Conservation (phyloP, 2,888 invertebrate species). For the Mesoligia furuncula region DNA sequence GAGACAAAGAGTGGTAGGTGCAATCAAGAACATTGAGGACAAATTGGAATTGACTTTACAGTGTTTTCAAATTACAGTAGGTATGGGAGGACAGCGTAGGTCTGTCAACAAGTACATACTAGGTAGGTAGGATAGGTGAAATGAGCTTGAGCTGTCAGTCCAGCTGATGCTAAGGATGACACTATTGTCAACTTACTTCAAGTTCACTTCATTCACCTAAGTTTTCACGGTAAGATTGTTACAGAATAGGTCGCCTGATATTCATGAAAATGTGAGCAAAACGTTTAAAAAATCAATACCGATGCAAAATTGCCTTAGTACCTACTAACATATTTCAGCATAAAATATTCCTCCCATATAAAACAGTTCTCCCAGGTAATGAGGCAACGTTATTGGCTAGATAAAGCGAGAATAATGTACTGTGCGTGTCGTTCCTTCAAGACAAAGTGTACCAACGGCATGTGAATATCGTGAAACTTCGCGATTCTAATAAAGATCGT, state of each 20-base stretch:
- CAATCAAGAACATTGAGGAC: too few relatives aligned
- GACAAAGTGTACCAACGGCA: slow-evolving; percentile 32
- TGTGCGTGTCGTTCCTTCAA: slow-evolving; percentile 53
- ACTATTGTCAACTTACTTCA: not conserved
- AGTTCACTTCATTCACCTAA: not conserved
- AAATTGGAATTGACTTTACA: too few relatives aligned
- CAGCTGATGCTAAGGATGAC: too few relatives aligned
- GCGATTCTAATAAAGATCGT: slow-evolving; percentile 72
- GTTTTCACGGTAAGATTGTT: not conserved
- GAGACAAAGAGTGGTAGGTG: too few relatives aligned
- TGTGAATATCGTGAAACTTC: slow-evolving; percentile 54
- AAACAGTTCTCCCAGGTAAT: slow-evolving; percentile 48
- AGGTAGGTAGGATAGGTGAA: too few relatives aligned
- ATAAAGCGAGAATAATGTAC: slow-evolving; percentile 65
- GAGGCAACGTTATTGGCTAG: slow-evolving; percentile 55
- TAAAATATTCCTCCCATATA: slow-evolving; percentile 49
- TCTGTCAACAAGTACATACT: too few relatives aligned
- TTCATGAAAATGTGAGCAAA: slow-evolving; percentile 16
- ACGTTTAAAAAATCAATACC: not conserved
- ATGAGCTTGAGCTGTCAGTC: too few relatives aligned
- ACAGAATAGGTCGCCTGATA: not conserved
- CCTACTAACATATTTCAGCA: slow-evolving; percentile 27
- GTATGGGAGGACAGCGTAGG: too few relatives aligned
- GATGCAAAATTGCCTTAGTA: not conserved
- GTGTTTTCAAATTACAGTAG: too few relatives aligned